Conservation (phyloP, 2,113 vertebrate genomes). For the Neotragus moschatus region DNA sequence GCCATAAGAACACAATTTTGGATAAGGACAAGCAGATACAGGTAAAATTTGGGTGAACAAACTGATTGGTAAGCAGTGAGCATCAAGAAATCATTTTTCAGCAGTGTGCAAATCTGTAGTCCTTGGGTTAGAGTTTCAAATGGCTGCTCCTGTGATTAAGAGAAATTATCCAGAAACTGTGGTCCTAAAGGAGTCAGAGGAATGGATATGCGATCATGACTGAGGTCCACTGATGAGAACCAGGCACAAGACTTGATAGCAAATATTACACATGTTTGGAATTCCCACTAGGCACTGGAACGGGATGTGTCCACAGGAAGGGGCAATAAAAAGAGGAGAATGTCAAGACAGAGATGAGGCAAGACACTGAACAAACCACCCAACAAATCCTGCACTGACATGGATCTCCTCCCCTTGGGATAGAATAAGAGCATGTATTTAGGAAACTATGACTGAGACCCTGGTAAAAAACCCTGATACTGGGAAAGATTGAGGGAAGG, state of each 20-base stretch:
- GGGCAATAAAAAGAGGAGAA: background rate
- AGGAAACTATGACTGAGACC: background rate
- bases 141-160: background rate
- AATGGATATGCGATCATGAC: background rate
- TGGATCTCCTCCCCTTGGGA: background rate
- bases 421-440: background rate
- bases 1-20: background rate
- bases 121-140: background rate
- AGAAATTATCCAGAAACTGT: background rate
- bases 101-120: background rate
- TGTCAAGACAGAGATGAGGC: background rate
- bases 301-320: background rate
- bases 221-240: background rate
- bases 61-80: background rate
- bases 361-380: rapidly evolving
- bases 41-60: background rate
- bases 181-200: background rate
- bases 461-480: background rate
- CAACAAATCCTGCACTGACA: background rate
- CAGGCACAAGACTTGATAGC: background rate
- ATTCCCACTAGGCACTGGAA: background rate
- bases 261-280: background rate
- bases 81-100: background rate
- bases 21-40: background rate
- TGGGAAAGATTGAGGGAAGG: background rate